Base-by-base conservation (phyloP, 2,888 invertebrate species). In the Drosophila atripex region DNA sequence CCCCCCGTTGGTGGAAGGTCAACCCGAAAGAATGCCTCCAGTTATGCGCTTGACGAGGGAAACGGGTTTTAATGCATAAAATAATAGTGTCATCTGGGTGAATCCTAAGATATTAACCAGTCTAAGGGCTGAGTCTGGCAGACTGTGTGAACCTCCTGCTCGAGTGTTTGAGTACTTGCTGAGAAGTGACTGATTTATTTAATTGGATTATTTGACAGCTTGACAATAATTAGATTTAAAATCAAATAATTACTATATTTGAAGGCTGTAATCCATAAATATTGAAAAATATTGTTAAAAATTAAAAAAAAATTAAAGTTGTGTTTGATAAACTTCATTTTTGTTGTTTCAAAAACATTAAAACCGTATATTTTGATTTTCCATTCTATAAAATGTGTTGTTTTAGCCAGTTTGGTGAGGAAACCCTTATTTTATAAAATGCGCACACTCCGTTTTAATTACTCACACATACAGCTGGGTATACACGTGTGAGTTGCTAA, bases 361-460 rank as follows among this genome's bases (percentile, higher is more conserved):
- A 35, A 7, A 14, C n/a, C 7, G 4, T n/a, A 7, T 7, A 35
- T 14, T 35, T 23, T 1, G 25, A n/a, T 39, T 12, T 1, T 1
- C n/a, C n/a, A 14, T 16, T 6, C 23, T 23, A 30, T 39, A 60
- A 28, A 50, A 35, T n/a, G 21, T 23, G 50, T 18, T 41, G 39
- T 49, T 32, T 32, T 21, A 58, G 57, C 11, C 25, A 25, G 53
- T 57, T 50, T 25, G 38, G 64, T 65, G 49, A 41, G 52, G 64
- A 52, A 66, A 52, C 71, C 80, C 80, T 86, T 80, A 83, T 83
- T 77, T 84, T 86, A 83, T 83, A 80, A 84, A 86, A 77, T 63
- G 74, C 75, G 75, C 80, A 86, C 74, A 84, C 84, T 80, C 77
- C 63, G 63, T 78, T 84, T 83, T 86, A 84, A 84, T 84, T 84